These are phyloP conservation scores for Gerris lacustris DNA, from an alignment of 2,888 invertebrate genomes.

Conservation along the genomic window DNA sequence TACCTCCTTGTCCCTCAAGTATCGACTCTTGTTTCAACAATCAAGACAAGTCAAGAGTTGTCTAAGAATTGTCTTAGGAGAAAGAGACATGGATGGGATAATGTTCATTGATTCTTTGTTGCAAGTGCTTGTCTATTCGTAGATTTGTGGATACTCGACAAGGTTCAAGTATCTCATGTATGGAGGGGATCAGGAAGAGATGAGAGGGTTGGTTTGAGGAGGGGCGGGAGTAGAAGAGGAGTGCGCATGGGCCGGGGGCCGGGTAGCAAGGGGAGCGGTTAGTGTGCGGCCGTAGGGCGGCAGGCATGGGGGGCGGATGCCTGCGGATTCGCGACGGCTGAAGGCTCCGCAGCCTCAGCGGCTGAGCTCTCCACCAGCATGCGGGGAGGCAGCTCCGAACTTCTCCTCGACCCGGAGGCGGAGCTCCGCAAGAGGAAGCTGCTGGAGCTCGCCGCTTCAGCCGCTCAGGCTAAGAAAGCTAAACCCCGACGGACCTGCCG, in stretches of 20 bases:
- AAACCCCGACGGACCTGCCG: slow-evolving; percentile 47
- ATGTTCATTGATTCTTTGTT: neutral
- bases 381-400: slow-evolving; percentile 65
- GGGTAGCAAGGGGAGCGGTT: neutral
- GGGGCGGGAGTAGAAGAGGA: slow-evolving; percentile 15
- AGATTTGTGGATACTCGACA: neutral
- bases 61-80: neutral
- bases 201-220: slow-evolving; percentile 22
- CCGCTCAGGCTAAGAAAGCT: slow-evolving; percentile 45
- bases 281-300: slow-evolving; percentile 1
- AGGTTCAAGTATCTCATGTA: slow-evolving; percentile 5
- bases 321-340: neutral
- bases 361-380: slow-evolving; percentile 27
- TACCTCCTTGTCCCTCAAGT: neutral
- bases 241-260: slow-evolving; percentile 9
- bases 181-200: slow-evolving; percentile 14
- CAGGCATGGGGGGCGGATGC: slow-evolving; percentile 3
- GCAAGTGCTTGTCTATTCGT: neutral
- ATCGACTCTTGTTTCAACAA: neutral
- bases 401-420: slow-evolving; percentile 62
- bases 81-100: neutral
- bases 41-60: neutral
- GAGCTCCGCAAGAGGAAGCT: slow-evolving; percentile 52
- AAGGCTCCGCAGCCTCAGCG: slow-evolving; percentile 24
- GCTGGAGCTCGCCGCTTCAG: slow-evolving; percentile 45